Conservation (phyloP, 92 coral and sea anemone species). For the Actinernus sp. region DNA sequence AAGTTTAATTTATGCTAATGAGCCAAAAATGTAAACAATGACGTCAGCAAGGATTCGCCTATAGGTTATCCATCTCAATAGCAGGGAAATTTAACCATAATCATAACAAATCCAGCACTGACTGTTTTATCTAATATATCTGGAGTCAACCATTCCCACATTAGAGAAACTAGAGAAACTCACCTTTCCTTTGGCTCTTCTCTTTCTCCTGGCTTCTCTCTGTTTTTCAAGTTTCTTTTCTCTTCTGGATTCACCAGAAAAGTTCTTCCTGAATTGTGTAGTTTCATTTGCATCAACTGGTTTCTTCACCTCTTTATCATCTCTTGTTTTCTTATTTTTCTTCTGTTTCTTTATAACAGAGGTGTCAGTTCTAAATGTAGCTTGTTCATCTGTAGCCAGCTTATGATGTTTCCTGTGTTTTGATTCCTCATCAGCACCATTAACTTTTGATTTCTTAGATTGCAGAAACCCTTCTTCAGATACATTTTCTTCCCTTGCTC, state of each 20-base stretch:
- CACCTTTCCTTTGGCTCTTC: conserved; percentile 94
- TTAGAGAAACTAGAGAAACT: too few species aligned
- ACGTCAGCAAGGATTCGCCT: too few species aligned
- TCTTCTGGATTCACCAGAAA: background rate
- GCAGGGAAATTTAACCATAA: too few species aligned
- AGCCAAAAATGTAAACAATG: too few species aligned
- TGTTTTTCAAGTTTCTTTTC: conserved; percentile 58
- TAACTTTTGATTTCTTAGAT: background rate
- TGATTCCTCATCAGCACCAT: too few species aligned
- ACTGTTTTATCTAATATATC: too few species aligned
- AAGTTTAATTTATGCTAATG: too few species aligned
- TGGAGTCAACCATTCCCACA: too few species aligned
- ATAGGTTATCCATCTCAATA: too few species aligned
- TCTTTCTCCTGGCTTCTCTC: conserved; percentile 85
- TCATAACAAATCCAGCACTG: too few species aligned
- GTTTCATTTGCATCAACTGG: background rate
- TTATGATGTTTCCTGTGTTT: too few species aligned
- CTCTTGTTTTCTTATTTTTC: conserved; percentile 8
- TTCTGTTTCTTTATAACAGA: conserved; percentile 7
- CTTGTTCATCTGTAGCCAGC: too few species aligned
- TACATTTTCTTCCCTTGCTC: conserved; percentile 13
- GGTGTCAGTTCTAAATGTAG: background rate
- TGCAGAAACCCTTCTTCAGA: conserved; percentile 1
- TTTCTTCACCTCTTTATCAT: conserved; percentile 2
- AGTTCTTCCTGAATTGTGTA: background rate